phyloP scores from a whole-genome alignment of 2,888 invertebrate genomes.

The Electrophaes corylata region DNA sequence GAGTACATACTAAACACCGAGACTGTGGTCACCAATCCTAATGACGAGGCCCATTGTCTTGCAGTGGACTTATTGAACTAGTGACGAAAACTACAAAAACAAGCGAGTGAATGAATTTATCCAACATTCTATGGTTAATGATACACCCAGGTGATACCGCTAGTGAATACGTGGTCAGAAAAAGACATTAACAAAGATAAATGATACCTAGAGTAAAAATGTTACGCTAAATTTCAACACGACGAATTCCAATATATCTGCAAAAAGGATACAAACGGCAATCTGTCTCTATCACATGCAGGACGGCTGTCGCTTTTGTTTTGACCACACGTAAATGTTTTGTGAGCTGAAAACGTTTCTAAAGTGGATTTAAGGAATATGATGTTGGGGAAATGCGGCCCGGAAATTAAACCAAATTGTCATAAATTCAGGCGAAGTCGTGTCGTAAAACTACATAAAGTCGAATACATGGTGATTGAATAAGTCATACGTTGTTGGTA shows the following conservation, averaged over 20 bases:
- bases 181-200: slow-evolving; percentile 25
- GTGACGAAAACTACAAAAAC: no score
- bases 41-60: no score
- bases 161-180: slow-evolving; percentile 11
- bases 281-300: slow-evolving; percentile 32
- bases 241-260: slow-evolving; percentile 29
- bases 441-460: slow-evolving; percentile 13
- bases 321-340: slow-evolving; percentile 23
- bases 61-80: no score
- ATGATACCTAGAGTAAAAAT: slow-evolving; percentile 19
- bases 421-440: slow-evolving; percentile 19
- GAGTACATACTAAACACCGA: no score
- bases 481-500: neutral
- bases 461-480: slow-evolving; percentile 2
- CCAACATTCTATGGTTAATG: slow-evolving; percentile 1
- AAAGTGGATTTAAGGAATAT: slow-evolving; percentile 29
- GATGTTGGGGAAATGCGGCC: slow-evolving; percentile 23
- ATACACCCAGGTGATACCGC: neutral
- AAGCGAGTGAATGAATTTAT: no score
- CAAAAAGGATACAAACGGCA: slow-evolving; percentile 26
- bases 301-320: slow-evolving; percentile 25
- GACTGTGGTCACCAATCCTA: no score
- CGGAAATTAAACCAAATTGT: slow-evolving; percentile 30
- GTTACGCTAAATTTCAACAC: slow-evolving; percentile 26
- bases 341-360: slow-evolving; percentile 27